These are phyloP conservation scores for Tromatobia lineatoria DNA, from an alignment of 2,888 invertebrate species.

Conservation along the genomic window DNA sequence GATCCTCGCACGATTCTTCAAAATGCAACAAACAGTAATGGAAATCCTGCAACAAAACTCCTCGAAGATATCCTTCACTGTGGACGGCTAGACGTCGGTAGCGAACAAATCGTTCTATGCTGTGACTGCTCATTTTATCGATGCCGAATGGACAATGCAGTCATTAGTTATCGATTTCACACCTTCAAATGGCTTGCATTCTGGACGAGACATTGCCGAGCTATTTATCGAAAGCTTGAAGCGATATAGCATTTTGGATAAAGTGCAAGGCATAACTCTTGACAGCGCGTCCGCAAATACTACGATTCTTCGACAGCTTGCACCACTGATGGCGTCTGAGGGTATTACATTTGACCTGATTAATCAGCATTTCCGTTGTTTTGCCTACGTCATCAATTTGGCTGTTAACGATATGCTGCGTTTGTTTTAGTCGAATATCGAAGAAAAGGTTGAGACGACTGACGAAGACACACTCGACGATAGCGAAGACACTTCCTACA, in stretches of 20 bases:
- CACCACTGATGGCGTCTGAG: constrained; percentile 15
- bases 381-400: constrained; percentile 33
- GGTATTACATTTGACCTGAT: background rate
- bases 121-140: constrained; percentile 59
- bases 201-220: constrained; percentile 61
- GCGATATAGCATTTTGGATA: constrained; percentile 41
- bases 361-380: constrained; percentile 42
- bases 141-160: constrained; percentile 65
- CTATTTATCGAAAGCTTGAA: constrained; percentile 44
- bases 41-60: constrained; percentile 39
- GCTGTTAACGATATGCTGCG: constrained; percentile 15
- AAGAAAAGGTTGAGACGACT: constrained; percentile 19
- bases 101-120: too few species aligned
- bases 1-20: constrained; percentile 17
- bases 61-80: constrained; percentile 65
- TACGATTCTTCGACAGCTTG: constrained; percentile 44
- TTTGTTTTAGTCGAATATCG: constrained; percentile 27
- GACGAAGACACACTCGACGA: constrained; percentile 11
- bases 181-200: constrained; percentile 62
- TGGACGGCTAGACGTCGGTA: constrained; percentile 46
- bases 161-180: constrained; percentile 69
- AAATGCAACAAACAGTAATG: constrained; percentile 36
- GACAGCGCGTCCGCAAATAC: constrained; percentile 59
- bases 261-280: constrained; percentile 63
- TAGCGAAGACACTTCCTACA: background rate